phyloP scores from a whole-genome alignment of 2,113 vertebrate genomes.

The Reinhardtius hippoglossoides region DNA sequence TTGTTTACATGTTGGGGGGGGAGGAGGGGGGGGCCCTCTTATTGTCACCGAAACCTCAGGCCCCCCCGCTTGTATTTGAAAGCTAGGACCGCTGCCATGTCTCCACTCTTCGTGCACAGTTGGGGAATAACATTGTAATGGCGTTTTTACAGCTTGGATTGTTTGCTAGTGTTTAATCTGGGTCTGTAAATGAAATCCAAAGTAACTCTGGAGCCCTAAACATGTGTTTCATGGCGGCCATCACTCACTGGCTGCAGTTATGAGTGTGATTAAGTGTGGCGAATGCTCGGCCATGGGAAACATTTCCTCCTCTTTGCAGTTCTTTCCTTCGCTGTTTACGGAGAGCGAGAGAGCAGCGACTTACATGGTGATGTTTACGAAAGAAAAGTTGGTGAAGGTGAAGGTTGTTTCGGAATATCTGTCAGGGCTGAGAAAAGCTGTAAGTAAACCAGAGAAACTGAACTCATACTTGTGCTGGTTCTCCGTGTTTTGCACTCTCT shows the following conservation, averaged over 20 bases:
- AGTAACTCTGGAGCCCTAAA: conserved; percentile 35
- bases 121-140: conserved; percentile 3
- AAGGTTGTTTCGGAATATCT: conserved; percentile 41
- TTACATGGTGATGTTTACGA: conserved; percentile 69
- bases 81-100: conserved; percentile 25
- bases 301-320: conserved; percentile 33
- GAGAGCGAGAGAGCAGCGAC: conserved; percentile 44
- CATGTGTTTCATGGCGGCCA: conserved; percentile 22
- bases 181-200: conserved; percentile 45
- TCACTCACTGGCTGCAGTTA: conserved; percentile 47
- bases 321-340: conserved; percentile 56
- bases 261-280: conserved; percentile 55
- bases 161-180: conserved; percentile 52
- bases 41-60: conserved; percentile 30
- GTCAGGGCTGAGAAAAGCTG: conserved; percentile 5
- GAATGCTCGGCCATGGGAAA: conserved; percentile 59
- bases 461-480: conserved; percentile 23
- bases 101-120: conserved; percentile 5
- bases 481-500: conserved; percentile 2
- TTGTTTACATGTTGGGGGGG: conserved; percentile 36
- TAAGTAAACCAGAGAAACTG: conserved; percentile 23
- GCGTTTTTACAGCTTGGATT: conserved; percentile 27
- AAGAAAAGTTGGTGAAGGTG: conserved; percentile 30
- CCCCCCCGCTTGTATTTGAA: conserved; percentile 36
- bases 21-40: not conserved